Conservation (phyloP, 2,888 invertebrate genomes). For the Apotomis betuletana region DNA sequence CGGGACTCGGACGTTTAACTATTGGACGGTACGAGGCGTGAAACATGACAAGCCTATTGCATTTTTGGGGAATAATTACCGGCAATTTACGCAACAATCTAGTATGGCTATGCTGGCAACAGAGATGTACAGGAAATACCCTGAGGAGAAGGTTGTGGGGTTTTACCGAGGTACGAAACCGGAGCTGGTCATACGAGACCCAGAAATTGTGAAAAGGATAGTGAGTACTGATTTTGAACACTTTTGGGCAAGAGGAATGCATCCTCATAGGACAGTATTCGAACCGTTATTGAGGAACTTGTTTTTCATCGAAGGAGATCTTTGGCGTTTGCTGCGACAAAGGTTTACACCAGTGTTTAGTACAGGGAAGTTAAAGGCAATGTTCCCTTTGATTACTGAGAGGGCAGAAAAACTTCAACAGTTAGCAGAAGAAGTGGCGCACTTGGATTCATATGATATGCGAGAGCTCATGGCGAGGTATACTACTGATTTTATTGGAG, state of each 20-base stretch:
- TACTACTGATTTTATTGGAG: slow-evolving; percentile 75
- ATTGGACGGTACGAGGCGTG: slow-evolving; percentile 69
- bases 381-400: slow-evolving; percentile 74
- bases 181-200: slow-evolving; percentile 71
- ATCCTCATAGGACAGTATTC: slow-evolving; percentile 63
- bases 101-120: slow-evolving; percentile 70
- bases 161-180: slow-evolving; percentile 64
- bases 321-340: slow-evolving; percentile 71
- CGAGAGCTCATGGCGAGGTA: slow-evolving; percentile 75
- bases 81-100: slow-evolving; percentile 61
- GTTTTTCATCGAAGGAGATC: slow-evolving; percentile 73
- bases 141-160: slow-evolving; percentile 71
- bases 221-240: slow-evolving; percentile 67
- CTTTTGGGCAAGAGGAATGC: slow-evolving; percentile 68
- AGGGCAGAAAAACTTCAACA: slow-evolving; percentile 68
- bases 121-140: slow-evolving; percentile 65
- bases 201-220: slow-evolving; percentile 68
- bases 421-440: slow-evolving; percentile 60
- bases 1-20: slow-evolving; percentile 62
- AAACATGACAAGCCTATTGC: slow-evolving; percentile 69
- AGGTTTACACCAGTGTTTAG: slow-evolving; percentile 73
- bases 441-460: slow-evolving; percentile 64
- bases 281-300: slow-evolving; percentile 72
- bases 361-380: slow-evolving; percentile 71
- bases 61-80: slow-evolving; percentile 64